Evolutionary conservation across 2,797 vertebrate genomes (phyloP), one percentile per base, ranked within the genome.

Genomic region (Gallinago solitaria): DNA sequence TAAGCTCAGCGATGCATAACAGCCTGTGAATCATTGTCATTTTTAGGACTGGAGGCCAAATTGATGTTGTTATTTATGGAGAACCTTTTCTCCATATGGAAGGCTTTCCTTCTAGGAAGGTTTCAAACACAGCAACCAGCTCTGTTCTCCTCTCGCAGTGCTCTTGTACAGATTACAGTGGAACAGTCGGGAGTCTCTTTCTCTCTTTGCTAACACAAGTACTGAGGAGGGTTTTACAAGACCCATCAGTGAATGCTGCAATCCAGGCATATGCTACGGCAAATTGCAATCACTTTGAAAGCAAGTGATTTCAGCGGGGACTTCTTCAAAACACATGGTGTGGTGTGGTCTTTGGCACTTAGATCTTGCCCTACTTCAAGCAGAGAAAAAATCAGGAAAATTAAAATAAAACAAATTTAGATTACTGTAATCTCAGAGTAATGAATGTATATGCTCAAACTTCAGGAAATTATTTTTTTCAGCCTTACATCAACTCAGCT

Each of bases 331-430:
- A 78, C 94, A 96, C 73, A 63, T 78, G 65, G 45, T 73, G 47
- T 16, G 19, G 15, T 48, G n/a, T 1, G 7, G 69, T 73, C 87
- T 93, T 96, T 82, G 87, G 92, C 43, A 63, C 70, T 81, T 63
- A 48, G 39, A 90, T 51, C 63, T 45, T 69, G 50, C 43, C 21
- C 54, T 74, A 48, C 50, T 92, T 90, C 47, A 84, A 45, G 65
- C 59, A 75, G 30, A 11, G 21, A 5, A 9, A 74, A 81, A 63
- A 19, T 24, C 67, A 75, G 35, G 32, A 82, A 91, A 90, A 95
- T 90, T 69, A 91, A 95, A 96, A 93, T 82, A 81, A 93, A 91
- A 77, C 82, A 85, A 78, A 91, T 92, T 73, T 70, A 95, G 76
- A 85, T 91, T 89, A 94, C 68, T 69, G 59, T 95, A 95, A 96